A percentile compares a stretch with the other conserved stretches of the same genome.
phyloP scores from a whole-genome alignment of 2,888 invertebrate species.

The Mimas tiliae region DNA sequence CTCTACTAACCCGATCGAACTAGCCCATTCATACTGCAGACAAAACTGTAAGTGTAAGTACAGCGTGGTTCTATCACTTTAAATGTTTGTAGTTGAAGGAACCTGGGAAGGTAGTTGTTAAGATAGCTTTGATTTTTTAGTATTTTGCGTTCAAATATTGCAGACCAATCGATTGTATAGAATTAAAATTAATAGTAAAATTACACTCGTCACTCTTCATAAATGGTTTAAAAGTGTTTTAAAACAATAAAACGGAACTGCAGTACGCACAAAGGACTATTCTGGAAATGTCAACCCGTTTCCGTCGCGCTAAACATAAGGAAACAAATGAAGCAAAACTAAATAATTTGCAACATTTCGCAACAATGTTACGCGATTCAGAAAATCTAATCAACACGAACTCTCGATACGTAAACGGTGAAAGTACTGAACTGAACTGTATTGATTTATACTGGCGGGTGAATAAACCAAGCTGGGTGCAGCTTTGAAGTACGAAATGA shows the following conservation, averaged over 20 bases:
- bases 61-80: no score
- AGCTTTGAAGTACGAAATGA: not conserved
- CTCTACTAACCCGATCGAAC: no score
- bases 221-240: conserved; percentile 32
- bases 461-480: not conserved
- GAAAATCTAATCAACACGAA: conserved; percentile 25
- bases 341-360: conserved; percentile 64
- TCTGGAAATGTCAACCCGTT: conserved; percentile 72
- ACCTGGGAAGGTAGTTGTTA: no score
- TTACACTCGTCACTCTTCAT: conserved; percentile 5
- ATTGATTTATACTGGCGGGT: conserved; percentile 14
- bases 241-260: conserved; percentile 47
- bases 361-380: conserved; percentile 39
- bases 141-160: no score
- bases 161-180: not conserved
- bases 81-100: no score
- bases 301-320: conserved; percentile 64
- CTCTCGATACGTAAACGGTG: conserved; percentile 14
- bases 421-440: not conserved
- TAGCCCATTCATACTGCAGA: no score
- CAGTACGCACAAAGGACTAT: conserved; percentile 71
- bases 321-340: conserved; percentile 66
- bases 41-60: no score
- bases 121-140: no score
- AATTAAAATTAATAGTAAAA: not conserved